Evolutionary conservation across 2,113 vertebrate genomes (phyloP).

Genomic region (Microcebus lehilahytsara): DNA sequence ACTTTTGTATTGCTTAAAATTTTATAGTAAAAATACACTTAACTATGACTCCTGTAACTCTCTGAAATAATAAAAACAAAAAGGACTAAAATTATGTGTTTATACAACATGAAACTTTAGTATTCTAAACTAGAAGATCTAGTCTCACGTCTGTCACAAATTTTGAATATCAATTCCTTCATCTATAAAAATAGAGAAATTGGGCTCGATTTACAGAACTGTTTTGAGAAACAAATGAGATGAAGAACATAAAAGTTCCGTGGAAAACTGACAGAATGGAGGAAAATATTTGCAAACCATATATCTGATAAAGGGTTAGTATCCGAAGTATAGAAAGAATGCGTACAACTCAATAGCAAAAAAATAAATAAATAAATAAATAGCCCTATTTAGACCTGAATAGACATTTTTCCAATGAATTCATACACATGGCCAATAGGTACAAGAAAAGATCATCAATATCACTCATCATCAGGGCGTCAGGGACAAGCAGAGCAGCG

Average conservation of each 20-base stretch:
- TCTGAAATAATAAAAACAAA: slow-evolving; percentile 1
- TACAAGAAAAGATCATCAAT: background rate
- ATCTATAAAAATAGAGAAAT: background rate
- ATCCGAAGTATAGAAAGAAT: background rate
- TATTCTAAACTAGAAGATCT: background rate
- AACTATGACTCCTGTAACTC: background rate
- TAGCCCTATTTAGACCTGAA: background rate
- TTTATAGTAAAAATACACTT: background rate
- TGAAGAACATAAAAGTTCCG: background rate
- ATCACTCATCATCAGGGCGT: background rate
- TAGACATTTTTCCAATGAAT: background rate
- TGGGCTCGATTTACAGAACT: background rate
- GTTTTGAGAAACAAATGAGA: background rate
- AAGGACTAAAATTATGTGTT: background rate
- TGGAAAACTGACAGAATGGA: background rate
- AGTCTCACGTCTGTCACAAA: background rate
- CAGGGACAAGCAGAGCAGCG: background rate
- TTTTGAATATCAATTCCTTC: background rate
- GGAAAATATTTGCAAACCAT: background rate
- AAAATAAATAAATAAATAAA: background rate
- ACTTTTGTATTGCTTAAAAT: background rate
- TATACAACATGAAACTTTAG: background rate
- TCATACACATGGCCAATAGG: too few species aligned
- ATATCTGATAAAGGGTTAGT: background rate
- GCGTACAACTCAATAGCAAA: background rate